Evolutionary conservation across 1,140 invertebrate genomes (phyloP).

Genomic region (Drepana arcuata): DNA sequence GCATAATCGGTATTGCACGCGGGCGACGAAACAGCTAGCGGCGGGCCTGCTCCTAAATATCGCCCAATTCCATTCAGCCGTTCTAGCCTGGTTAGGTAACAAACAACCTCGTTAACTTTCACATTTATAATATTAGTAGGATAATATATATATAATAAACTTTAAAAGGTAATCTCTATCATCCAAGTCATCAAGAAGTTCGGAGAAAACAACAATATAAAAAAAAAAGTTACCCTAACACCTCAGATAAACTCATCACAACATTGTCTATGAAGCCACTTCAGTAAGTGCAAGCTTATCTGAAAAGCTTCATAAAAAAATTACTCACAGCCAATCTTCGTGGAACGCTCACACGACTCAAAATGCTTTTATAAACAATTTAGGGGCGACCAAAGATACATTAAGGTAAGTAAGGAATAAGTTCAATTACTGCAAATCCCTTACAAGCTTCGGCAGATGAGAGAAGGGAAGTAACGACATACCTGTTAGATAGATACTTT

Average conservation of each 20-base stretch:
- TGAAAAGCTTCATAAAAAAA: too few relatives aligned
- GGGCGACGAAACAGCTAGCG: too few relatives aligned
- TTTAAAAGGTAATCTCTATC: too few relatives aligned
- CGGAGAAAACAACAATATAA: background rate
- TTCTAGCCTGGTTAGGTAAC: too few relatives aligned
- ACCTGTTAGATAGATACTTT: background rate
- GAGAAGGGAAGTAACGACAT: background rate
- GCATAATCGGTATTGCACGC: too few relatives aligned
- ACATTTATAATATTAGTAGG: too few relatives aligned
- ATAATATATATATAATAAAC: too few relatives aligned
- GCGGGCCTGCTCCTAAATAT: too few relatives aligned
- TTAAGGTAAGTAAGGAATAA: slow-evolving; percentile 24
- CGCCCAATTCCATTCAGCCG: too few relatives aligned
- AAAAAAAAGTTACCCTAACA: background rate
- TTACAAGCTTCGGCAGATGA: slow-evolving; percentile 3
- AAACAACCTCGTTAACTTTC: too few relatives aligned
- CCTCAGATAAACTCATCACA: background rate
- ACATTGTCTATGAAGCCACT: slow-evolving; percentile 5
- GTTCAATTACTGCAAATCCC: slow-evolving; percentile 21
- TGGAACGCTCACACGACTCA: slow-evolving; percentile 14
- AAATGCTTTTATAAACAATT: slow-evolving; percentile 43
- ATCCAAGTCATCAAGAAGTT: too few relatives aligned
- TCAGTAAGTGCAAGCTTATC: too few relatives aligned
- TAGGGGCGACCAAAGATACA: slow-evolving; percentile 42
- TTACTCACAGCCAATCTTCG: slow-evolving; percentile 16